Conservation (phyloP, 2,797 vertebrate species). For the Premnoplex brunnescens region DNA sequence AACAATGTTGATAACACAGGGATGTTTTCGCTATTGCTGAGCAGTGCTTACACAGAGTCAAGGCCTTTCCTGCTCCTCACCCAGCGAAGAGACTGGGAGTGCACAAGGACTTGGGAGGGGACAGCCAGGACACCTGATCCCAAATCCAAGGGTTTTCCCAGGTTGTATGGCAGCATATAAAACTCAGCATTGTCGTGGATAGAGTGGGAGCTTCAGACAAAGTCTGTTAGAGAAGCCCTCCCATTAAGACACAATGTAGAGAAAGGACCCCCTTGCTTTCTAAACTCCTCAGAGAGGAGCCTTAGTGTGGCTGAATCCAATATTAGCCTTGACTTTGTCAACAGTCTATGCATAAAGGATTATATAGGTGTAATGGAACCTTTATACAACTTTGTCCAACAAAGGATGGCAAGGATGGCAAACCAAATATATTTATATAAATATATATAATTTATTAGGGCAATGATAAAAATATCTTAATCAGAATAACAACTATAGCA, state of each 20-base stretch:
- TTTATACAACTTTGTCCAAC: neutral
- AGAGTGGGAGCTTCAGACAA: neutral
- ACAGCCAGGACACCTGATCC: neutral
- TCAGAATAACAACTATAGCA: neutral
- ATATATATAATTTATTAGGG: neutral
- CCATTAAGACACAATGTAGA: neutral
- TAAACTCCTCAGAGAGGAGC: neutral
- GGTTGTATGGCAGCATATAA: neutral
- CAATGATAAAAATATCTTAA: neutral
- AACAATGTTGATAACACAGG: neutral
- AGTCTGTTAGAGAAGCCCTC: neutral
- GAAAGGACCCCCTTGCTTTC: neutral
- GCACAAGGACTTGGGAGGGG: neutral
- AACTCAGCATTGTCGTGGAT: neutral
- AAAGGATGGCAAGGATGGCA: neutral
- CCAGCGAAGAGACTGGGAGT: neutral
- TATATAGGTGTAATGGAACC: neutral
- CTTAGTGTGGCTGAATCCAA: neutral
- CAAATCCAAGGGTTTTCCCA: neutral
- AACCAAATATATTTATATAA: neutral
- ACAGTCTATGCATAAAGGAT: neutral
- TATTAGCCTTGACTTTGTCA: neutral
- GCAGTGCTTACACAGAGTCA: neutral
- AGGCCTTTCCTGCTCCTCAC: neutral
- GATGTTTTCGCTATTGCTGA: neutral